These are phyloP conservation scores for Arenaria interpres DNA, from an alignment of 2,113 vertebrate genomes.

Conservation along the genomic window DNA sequence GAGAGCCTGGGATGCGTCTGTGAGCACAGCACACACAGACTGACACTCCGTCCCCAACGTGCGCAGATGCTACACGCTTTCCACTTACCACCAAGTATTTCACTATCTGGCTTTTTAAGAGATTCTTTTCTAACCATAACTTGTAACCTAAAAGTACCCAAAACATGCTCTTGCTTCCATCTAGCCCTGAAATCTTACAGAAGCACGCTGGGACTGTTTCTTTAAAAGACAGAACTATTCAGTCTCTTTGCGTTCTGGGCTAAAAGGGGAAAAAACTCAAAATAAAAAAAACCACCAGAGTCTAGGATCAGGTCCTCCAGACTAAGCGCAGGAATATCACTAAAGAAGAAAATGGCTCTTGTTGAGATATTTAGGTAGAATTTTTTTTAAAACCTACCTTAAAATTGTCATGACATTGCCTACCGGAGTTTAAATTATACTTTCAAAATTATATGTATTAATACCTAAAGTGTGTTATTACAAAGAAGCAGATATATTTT, in stretches of 20 bases:
- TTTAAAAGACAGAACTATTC: neutral
- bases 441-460: constrained; percentile 50
- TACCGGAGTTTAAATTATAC: constrained; percentile 17
- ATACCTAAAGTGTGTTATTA: constrained; percentile 32
- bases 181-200: neutral
- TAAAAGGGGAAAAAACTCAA: neutral
- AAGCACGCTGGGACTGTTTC: neutral
- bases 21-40: rapidly evolving
- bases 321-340: neutral
- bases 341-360: neutral
- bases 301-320: neutral
- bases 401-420: constrained; percentile 7
- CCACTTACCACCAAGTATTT: neutral
- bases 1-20: rapidly evolving
- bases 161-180: neutral
- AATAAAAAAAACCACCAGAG: neutral
- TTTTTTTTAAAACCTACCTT: neutral
- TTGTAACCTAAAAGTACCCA: neutral
- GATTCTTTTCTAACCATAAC: neutral
- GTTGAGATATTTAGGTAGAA: neutral
- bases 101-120: neutral
- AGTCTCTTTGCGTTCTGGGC: neutral
- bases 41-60: rapidly evolving
- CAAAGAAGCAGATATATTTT: constrained; percentile 14
- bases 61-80: rapidly evolving